Conservation (phyloP, 2,113 vertebrate species). For the Carollia perspicillata region DNA sequence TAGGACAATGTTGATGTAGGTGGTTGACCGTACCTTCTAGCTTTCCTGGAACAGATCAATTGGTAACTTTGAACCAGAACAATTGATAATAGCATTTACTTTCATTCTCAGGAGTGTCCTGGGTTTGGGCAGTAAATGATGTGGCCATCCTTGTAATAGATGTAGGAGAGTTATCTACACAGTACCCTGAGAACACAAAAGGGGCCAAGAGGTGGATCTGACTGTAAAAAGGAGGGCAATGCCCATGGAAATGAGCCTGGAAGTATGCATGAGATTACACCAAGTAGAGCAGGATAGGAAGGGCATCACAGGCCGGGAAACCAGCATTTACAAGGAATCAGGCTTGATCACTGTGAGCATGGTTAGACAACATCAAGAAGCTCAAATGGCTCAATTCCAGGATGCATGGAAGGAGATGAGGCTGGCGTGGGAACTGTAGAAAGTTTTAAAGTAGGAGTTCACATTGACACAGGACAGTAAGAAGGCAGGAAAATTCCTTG, state of each 20-base stretch:
- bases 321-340: neutral
- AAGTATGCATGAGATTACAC: neutral
- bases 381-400: neutral
- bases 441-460: neutral
- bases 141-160: neutral
- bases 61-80: neutral
- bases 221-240: neutral
- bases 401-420: neutral
- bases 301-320: neutral
- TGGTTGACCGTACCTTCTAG: neutral
- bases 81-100: neutral
- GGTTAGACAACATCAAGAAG: neutral
- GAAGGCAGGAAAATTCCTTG: no score
- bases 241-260: neutral
- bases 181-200: neutral
- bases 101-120: conserved; percentile 20
- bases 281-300: neutral
- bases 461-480: neutral
- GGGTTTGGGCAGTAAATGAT: neutral
- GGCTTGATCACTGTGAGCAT: neutral
- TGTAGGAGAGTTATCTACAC: neutral
- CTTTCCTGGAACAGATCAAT: neutral
- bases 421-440: neutral
- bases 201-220: neutral
- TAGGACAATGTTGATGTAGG: neutral